These are phyloP conservation scores for Rattus norvegicus DNA, from an alignment of 2,113 vertebrate species.

Conservation along the genomic window GRCr8 NC_086020.1:167395501-167396000, in stretches of 20 bases:
- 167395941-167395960: constrained; percentile 43
- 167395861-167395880: constrained; percentile 21
- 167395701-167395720: background rate
- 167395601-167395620: background rate
- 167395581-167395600: background rate
- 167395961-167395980: constrained; percentile 54
- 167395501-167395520: constrained; percentile 11
- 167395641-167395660: background rate
- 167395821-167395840: background rate
- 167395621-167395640: background rate
- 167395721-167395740: background rate
- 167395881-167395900: constrained; percentile 17
- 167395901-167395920: background rate
- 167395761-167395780: background rate
- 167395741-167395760: background rate
- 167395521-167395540: background rate
- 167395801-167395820: background rate
- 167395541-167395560: background rate
- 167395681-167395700: background rate
- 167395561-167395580: background rate
- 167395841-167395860: background rate
- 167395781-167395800: background rate
- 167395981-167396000: constrained; percentile 62
- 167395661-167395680: background rate
- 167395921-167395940: background rate